Evolutionary conservation across 2,888 invertebrate species (phyloP).

Genomic region (Eudasyphora cyanicolor): DNA sequence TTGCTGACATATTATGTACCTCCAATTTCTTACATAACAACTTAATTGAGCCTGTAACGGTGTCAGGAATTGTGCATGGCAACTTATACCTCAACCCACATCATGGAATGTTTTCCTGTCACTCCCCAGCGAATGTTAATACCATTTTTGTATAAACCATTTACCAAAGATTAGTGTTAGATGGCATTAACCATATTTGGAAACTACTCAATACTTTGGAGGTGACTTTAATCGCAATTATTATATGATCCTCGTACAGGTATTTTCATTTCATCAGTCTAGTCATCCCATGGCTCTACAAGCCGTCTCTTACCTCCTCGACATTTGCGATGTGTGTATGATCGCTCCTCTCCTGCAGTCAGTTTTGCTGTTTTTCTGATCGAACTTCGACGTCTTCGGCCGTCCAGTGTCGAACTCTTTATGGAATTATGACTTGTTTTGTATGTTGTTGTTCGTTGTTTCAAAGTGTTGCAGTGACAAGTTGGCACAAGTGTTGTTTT

Average conservation of each 20-base stretch:
- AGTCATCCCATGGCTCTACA: slow-evolving; percentile 6
- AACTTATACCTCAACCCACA: too few relatives aligned
- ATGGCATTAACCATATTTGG: too few relatives aligned
- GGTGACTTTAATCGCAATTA: too few relatives aligned
- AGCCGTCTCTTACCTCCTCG: neutral
- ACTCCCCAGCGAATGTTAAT: too few relatives aligned
- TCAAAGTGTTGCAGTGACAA: slow-evolving; percentile 64
- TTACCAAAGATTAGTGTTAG: too few relatives aligned
- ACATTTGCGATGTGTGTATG: slow-evolving; percentile 28
- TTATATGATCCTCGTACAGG: neutral
- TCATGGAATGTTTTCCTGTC: too few relatives aligned
- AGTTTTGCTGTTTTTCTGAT: slow-evolving; percentile 34
- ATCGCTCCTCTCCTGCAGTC: neutral
- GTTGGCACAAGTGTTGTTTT: slow-evolving; percentile 64
- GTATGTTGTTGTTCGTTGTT: slow-evolving; percentile 36
- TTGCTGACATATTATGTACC: too few relatives aligned
- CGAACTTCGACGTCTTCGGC: neutral
- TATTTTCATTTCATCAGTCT: neutral
- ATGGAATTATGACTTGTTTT: slow-evolving; percentile 65
- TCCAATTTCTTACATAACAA: too few relatives aligned
- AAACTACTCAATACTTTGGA: too few relatives aligned
- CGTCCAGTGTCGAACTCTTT: slow-evolving; percentile 41
- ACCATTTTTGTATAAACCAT: too few relatives aligned
- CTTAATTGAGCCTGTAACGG: too few relatives aligned
- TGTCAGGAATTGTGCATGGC: too few relatives aligned